These are phyloP conservation scores for Caenorhabditis virilis DNA, from an alignment of 2,888 invertebrate species.

Conservation along the genomic window DNA sequence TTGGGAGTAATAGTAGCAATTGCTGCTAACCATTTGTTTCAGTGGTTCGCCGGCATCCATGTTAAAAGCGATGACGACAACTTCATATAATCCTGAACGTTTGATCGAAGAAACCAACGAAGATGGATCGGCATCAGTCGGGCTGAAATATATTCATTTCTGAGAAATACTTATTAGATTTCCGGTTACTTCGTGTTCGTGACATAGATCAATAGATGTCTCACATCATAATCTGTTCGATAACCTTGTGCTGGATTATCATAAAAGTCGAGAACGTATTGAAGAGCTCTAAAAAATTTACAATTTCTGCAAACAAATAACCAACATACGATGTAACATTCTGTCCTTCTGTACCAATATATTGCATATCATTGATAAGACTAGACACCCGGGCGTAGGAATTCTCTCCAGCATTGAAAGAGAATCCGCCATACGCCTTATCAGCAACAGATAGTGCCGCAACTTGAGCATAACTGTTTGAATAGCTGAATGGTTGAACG, in stretches of 20 bases:
- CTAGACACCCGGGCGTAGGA: conserved; percentile 18
- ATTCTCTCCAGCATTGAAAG: conserved; percentile 35
- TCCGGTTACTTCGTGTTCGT: conserved; percentile 45
- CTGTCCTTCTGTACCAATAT: conserved; percentile 36
- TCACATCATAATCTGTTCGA: conserved; percentile 31
- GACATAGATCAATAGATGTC: conserved; percentile 56
- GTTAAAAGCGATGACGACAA: conserved; percentile 43
- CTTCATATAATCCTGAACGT: conserved; percentile 45
- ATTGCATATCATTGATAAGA: conserved; percentile 20
- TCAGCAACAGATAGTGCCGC: conserved; percentile 35
- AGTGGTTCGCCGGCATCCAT: conserved; percentile 27
- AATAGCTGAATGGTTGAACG: conserved; percentile 28
- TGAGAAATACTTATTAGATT: background rate
- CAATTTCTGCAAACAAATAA: background rate
- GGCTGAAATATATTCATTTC: conserved; percentile 26
- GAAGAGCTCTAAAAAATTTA: conserved; percentile 30
- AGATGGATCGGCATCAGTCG: conserved; percentile 52
- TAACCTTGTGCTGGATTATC: conserved; percentile 41
- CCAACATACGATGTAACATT: conserved; percentile 38
- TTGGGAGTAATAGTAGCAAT: conserved; percentile 39
- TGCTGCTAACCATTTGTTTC: conserved; percentile 24
- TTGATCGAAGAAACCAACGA: conserved; percentile 28
- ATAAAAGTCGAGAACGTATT: conserved; percentile 36
- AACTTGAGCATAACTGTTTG: conserved; percentile 18
- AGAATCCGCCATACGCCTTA: conserved; percentile 38